Conservation (phyloP, 2,797 vertebrate species). For the Halcyon leucocephala region DNA sequence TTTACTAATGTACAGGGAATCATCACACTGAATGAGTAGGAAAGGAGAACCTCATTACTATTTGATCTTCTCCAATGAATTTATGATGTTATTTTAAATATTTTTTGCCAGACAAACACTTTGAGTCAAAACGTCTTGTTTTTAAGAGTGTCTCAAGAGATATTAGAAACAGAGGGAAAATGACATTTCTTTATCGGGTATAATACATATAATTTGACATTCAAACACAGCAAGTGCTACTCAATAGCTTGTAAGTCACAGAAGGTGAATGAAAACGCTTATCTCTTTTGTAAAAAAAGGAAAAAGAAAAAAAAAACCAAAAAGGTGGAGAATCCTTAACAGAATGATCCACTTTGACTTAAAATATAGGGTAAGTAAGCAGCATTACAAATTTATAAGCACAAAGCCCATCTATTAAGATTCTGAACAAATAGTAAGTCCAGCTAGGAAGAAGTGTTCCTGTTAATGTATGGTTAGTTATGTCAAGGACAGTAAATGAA, state of each 20-base stretch:
- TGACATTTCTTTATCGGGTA: conserved; percentile 65
- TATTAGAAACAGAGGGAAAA: conserved; percentile 59
- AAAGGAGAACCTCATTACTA: background rate
- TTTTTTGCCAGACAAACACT: conserved; percentile 31
- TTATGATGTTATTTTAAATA: conserved; percentile 17
- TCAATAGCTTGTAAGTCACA: conserved; percentile 70
- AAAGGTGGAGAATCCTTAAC: conserved; percentile 61
- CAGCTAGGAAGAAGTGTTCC: conserved; percentile 35
- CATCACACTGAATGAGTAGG: background rate
- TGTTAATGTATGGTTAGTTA: conserved; percentile 64
- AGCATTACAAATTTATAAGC: conserved; percentile 60
- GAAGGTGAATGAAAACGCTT: conserved; percentile 75
- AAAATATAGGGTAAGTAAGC: conserved; percentile 71
- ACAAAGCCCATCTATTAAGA: conserved; percentile 73
- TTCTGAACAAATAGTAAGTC: conserved; percentile 65
- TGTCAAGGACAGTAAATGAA: conserved; percentile 81
- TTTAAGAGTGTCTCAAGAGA: conserved; percentile 50
- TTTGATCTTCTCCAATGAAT: conserved; percentile 12
- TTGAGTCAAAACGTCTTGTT: conserved; percentile 52
- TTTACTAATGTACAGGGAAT: background rate
- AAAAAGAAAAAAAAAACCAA: background rate
- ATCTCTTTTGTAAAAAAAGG: conserved; percentile 55
- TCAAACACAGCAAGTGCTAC: conserved; percentile 70
- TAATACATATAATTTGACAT: conserved; percentile 70
- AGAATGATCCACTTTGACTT: conserved; percentile 75